Conservation (phyloP, 2,797 vertebrate species). For the Xyrichtys novacula region DNA sequence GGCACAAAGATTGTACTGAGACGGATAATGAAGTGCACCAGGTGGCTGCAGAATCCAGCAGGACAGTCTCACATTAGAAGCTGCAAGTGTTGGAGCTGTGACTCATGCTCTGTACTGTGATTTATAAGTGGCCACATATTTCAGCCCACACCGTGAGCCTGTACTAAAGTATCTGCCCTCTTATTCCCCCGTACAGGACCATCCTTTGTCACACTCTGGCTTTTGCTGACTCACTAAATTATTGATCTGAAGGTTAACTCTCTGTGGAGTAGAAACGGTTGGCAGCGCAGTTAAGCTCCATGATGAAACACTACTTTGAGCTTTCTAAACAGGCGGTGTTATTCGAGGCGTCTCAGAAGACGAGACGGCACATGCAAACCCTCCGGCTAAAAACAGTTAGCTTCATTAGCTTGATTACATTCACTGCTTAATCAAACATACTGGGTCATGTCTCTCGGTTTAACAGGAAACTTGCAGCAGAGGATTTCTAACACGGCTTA, state of each 20-base stretch:
- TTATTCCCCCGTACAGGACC: constrained; percentile 10
- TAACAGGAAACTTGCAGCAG: constrained; percentile 10
- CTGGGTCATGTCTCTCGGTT: constrained; percentile 15
- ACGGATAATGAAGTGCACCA: constrained; percentile 36
- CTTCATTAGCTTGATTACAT: neutral
- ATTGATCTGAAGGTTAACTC: constrained; percentile 21
- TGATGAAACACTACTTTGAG: neutral
- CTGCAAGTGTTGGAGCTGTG: constrained; percentile 54
- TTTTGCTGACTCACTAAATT: constrained; percentile 37
- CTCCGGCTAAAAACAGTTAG: neutral
- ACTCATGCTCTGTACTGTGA: constrained; percentile 33
- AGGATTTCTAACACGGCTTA: constrained; percentile 23
- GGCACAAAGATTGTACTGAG: constrained; percentile 17
- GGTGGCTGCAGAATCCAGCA: constrained; percentile 35
- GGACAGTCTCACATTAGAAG: constrained; percentile 36
- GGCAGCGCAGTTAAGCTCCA: neutral
- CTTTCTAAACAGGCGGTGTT: neutral
- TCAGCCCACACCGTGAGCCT: neutral
- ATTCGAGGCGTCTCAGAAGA: neutral
- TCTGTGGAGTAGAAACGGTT: neutral
- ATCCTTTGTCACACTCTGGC: constrained; percentile 17
- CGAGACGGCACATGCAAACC: neutral
- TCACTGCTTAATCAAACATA: neutral
- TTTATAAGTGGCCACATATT: constrained; percentile 35
- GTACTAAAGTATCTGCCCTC: neutral